Evolutionary conservation across 2,113 vertebrate species (phyloP), one percentile per base, ranked within the genome.

Genomic region (Orientallactaga bullata): DNA sequence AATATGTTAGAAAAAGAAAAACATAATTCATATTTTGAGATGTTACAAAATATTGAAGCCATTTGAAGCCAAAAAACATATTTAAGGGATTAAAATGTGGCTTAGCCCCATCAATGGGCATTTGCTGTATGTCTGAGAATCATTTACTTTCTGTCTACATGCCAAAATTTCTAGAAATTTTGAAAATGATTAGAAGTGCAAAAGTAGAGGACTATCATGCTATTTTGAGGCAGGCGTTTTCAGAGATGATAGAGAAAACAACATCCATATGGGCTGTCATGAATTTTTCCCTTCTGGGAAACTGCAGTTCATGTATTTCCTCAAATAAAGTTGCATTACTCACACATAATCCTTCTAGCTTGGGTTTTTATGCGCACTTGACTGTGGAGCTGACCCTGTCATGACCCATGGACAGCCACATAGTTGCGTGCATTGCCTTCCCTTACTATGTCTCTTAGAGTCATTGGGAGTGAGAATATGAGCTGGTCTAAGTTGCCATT

Each of bases 1-100:
- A 83, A 47, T 77, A 94, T 74, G 79, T 39, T 55, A 55, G 12
- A 65, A 66, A 47, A 79, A 81, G 3, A 89, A 65, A 76, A 86
- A 68, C 2, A 93, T 63, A 11, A 74, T 35, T 13, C 30, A 85
- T 55, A 55, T 39, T 86, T 85, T 69, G 58, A 55, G 85, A 63
- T 8, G 76, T 80, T 86, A 66, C 32, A 90, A 58, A 37, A 82
- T 85, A 23, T 51, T 47, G 55, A 91, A 83, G 20, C 18, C 17
- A 69, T 35, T 69, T 85, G 66, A 88, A 91, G 47, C 13, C 0
- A 72, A 96, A 79, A 42, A 51, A 55, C 4, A 5, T 55, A 66
- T 30, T 89, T 73, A 17, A 95, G 24, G 15, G 2, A 24, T 78
- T 51, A 94, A 72, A 85, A 28, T 16, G 4, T 47, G 82, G 5